Conservation (phyloP, 2,113 vertebrate genomes). For the Crotalus tigris region DNA sequence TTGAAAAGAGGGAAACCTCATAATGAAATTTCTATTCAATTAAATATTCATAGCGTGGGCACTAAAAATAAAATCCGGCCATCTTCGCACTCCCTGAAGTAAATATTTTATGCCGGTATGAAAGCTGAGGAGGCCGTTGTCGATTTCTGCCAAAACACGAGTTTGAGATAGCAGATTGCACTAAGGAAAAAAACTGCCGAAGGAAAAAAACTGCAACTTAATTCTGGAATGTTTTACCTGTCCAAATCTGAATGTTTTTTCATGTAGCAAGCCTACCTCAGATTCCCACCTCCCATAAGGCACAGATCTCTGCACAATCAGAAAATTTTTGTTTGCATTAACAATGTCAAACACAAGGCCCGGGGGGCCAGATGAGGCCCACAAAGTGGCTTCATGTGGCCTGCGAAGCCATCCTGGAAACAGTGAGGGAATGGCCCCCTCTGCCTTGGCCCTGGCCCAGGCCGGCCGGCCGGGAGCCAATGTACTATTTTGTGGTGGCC, state of each 20-base stretch:
- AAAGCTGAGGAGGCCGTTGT: background rate
- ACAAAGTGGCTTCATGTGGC: too few species aligned
- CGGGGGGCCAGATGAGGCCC: too few species aligned
- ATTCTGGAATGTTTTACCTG: background rate
- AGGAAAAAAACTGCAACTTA: background rate
- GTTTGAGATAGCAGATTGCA: background rate
- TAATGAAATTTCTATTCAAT: background rate
- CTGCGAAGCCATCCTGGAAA: too few species aligned
- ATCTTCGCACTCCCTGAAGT: constrained; percentile 9
- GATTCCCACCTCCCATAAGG: background rate
- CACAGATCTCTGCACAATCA: background rate
- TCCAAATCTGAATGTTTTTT: background rate
- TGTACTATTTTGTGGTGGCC: too few species aligned
- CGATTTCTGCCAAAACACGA: background rate
- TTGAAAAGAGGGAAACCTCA: background rate
- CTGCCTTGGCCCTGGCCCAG: too few species aligned
- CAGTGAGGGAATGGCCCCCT: too few species aligned
- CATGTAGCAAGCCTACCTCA: background rate
- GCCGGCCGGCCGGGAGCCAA: too few species aligned
- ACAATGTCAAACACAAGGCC: too few species aligned
- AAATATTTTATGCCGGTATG: background rate
- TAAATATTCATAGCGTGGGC: constrained; percentile 22
- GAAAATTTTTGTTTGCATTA: background rate
- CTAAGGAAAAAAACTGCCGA: background rate
- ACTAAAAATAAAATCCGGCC: constrained; percentile 1